A percentile compares a stretch with the other conserved stretches of the same genome.
Evolutionary conservation across 2,113 vertebrate genomes (phyloP).

Genomic region (Pogona vitticeps): DNA sequence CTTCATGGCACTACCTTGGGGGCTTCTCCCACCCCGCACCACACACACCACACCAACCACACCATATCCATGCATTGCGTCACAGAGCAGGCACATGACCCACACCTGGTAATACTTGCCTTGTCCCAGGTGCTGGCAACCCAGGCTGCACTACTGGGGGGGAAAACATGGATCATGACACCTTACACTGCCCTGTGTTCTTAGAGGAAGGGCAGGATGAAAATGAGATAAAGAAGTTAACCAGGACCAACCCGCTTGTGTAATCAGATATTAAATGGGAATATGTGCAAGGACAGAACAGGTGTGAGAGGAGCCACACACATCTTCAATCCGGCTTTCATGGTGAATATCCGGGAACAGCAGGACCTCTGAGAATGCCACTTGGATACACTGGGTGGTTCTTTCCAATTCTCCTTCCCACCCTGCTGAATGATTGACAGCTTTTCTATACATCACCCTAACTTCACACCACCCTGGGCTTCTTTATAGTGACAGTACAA

Average conservation of each 20-base stretch:
- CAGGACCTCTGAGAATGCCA: not conserved
- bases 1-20: too few relatives aligned
- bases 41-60: too few relatives aligned
- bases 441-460: slow-evolving; percentile 38
- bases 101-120: too few relatives aligned
- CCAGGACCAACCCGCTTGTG: not conserved
- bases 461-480: slow-evolving; percentile 57
- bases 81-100: too few relatives aligned
- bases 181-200: too few relatives aligned
- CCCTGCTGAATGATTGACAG: slow-evolving; percentile 57
- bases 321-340: too few relatives aligned
- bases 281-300: not conserved
- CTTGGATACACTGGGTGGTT: not conserved
- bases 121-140: too few relatives aligned
- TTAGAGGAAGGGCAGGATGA: not conserved
- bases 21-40: too few relatives aligned
- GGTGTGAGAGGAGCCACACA: not conserved
- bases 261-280: not conserved
- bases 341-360: not conserved
- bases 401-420: not conserved
- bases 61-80: too few relatives aligned
- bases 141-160: too few relatives aligned
- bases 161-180: too few relatives aligned
- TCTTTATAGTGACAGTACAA: slow-evolving; percentile 70
- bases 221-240: not conserved